These are phyloP conservation scores for Osmerus mordax DNA, from an alignment of 2,113 vertebrate species.

Conservation along the genomic window DNA sequence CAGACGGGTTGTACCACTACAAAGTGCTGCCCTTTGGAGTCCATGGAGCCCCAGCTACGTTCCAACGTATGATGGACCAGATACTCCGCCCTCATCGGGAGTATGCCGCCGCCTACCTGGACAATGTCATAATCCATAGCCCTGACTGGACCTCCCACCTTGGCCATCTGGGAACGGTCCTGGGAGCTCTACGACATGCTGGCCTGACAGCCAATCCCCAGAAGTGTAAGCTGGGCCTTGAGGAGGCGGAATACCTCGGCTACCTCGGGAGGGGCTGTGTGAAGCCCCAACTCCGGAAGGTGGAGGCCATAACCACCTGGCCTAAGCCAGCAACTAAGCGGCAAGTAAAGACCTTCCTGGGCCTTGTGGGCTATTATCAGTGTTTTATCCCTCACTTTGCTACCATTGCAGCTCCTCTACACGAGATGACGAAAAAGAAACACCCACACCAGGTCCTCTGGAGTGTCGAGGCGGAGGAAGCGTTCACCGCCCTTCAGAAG, in stretches of 20 bases:
- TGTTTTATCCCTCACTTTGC: not conserved
- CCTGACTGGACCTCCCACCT: not conserved
- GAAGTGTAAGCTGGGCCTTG: not conserved
- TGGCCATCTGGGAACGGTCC: not conserved
- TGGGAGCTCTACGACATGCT: not conserved
- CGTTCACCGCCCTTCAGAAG: too few relatives aligned
- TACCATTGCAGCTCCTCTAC: not conserved
- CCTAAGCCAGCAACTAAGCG: not conserved
- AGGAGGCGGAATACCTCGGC: constrained; percentile 1
- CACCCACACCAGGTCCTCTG: not conserved
- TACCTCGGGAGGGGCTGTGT: not conserved
- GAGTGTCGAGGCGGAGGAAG: not conserved
- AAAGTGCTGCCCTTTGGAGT: not conserved
- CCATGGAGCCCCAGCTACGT: not conserved
- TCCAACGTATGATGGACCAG: not conserved
- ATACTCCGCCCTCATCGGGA: not conserved
- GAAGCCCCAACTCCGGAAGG: not conserved
- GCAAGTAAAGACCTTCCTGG: not conserved
- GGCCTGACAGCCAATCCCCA: not conserved
- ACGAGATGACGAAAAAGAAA: not conserved
- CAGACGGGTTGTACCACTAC: constrained; percentile 1
- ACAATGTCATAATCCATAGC: not conserved
- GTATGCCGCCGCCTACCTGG: constrained; percentile 8
- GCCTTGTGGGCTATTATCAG: not conserved
- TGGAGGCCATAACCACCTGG: not conserved